Base-by-base conservation (phyloP, 2,113 vertebrate genomes). In the Tragelaphus scriptus region DNA sequence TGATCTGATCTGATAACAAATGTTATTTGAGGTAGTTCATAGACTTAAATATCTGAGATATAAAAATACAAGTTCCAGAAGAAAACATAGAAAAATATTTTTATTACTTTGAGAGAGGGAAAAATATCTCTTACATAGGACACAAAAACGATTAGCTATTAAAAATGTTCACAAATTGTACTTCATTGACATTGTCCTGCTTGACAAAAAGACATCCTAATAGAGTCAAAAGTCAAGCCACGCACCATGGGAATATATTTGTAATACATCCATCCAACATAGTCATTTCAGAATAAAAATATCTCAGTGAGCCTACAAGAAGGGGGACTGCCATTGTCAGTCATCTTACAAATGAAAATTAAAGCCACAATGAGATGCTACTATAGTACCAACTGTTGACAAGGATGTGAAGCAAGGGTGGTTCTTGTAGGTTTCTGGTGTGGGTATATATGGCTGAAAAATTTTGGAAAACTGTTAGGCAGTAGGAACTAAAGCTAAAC, bases 321-420 rank as follows among this genome's bases (percentile, higher is more conserved):
- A 87, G 9, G 51, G 7, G 49, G 2, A 25, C 36, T 10, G 4
- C 47, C 40, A 10, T 14, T 56, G 51, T 65, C 14, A n/a, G 7
- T 79, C 21, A 59, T 55, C 15, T 71, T 12, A n/a, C 86, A 86
- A 77, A 65, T 26, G 4, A n/a, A 47, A 47, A 77, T 44, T 49
- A 28, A 80, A 68, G 0, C 26, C 19, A 8, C 40, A 61, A 2
- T 16, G 16, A 58, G 65, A 80, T 26, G 6, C 23, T 21, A 25
- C 28, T n/a, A 4, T 26, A 32, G 4, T 25, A 10, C 6, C 13
- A 51, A 65, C 10, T 32, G 23, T 9, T 26, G 8, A 13, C 30
- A 1, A 30, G 15, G 13, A 25, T 10, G 36, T 0, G 26, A 3
- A 36, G 5, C 26, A 44, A n/a, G 40, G 3, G n/a, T 26, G 11